phyloP scores from a whole-genome alignment of 1,140 invertebrate species.

The Magallana angulata region DNA sequence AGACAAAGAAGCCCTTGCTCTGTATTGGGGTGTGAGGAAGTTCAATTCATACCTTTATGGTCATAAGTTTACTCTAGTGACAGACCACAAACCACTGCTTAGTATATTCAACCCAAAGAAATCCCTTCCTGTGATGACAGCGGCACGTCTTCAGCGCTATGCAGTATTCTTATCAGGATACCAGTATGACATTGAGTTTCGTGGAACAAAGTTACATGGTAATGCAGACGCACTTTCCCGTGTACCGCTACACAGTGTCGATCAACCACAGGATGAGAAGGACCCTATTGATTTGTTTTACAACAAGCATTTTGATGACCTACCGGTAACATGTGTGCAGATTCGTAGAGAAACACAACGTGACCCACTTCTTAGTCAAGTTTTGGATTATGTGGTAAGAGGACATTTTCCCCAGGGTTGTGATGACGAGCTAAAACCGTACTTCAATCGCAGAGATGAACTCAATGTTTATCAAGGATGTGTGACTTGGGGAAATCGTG shows the following conservation, averaged over 20 bases:
- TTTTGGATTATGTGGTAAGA: slow-evolving; percentile 1
- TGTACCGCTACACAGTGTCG: background rate
- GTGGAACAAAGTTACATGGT: slow-evolving; percentile 62
- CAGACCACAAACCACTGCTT: slow-evolving; percentile 73
- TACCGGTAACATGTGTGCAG: slow-evolving; percentile 27
- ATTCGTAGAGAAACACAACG: background rate
- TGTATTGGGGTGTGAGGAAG: slow-evolving; percentile 79
- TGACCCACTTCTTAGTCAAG: background rate
- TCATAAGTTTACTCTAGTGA: slow-evolving; percentile 64
- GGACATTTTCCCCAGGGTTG: background rate
- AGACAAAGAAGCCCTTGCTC: slow-evolving; percentile 81
- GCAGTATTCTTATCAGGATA: slow-evolving; percentile 51
- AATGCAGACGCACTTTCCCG: slow-evolving; percentile 57
- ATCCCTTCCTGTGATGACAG: slow-evolving; percentile 63
- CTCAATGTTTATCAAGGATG: slow-evolving; percentile 47
- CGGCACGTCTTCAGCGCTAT: slow-evolving; percentile 50
- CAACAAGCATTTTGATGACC: slow-evolving; percentile 22
- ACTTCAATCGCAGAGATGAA: slow-evolving; percentile 4
- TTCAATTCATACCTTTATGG: slow-evolving; percentile 81
- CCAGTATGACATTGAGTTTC: slow-evolving; percentile 51
- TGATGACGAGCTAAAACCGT: slow-evolving; percentile 33
- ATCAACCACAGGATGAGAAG: background rate
- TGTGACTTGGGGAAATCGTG: slow-evolving; percentile 40
- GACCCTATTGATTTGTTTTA: slow-evolving; percentile 31
- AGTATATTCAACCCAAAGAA: slow-evolving; percentile 63